Base-by-base conservation (phyloP, 1,140 invertebrate genomes). In the Penaeus vannamei region DNA sequence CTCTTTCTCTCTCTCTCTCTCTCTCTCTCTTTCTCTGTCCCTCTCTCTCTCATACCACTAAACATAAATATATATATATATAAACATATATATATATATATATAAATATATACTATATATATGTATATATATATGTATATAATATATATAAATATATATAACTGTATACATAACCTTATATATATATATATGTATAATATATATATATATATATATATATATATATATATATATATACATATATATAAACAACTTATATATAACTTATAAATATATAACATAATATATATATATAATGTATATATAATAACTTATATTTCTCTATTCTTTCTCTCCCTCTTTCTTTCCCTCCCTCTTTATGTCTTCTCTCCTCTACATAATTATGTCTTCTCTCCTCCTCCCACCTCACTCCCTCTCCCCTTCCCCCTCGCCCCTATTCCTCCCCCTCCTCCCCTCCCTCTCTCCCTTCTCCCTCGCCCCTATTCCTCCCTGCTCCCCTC, bases 151-250 rank as follows among this genome's bases (percentile, higher is more conserved):
- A n/a, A n/a, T n/a, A n/a, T n/a, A n/a, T n/a, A n/a, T n/a, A n/a
- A n/a, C n/a, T n/a, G n/a, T n/a, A n/a, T n/a, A n/a, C n/a, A n/a
- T n/a, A n/a, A n/a, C n/a, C n/a, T n/a, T n/a, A n/a, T n/a, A n/a
- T n/a, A n/a, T n/a, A n/a, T n/a, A n/a, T n/a, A n/a, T n/a, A n/a
- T n/a, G n/a, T n/a, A n/a, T n/a, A n/a, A n/a, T n/a, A n/a, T n/a
- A n/a, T n/a, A n/a, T n/a, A n/a, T n/a, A n/a, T 46, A 80, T 80
- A 80, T 81, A 53, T 81, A 81, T 81, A 81, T 81, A 81, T 81
- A 81, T 81, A 81, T 81, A 81, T 81, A 81, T 59, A 59, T 59
- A 59, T 53, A 81, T 81, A 59, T 81, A 59, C 59, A 46, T 80
- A 80, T 46, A 80, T 80, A 80, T 80, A 12, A 14, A 26, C n/a